Evolutionary conservation across 2,888 invertebrate species (phyloP), one percentile per base, ranked within the genome.

Genomic region (Liodrosophila aerea): DNA sequence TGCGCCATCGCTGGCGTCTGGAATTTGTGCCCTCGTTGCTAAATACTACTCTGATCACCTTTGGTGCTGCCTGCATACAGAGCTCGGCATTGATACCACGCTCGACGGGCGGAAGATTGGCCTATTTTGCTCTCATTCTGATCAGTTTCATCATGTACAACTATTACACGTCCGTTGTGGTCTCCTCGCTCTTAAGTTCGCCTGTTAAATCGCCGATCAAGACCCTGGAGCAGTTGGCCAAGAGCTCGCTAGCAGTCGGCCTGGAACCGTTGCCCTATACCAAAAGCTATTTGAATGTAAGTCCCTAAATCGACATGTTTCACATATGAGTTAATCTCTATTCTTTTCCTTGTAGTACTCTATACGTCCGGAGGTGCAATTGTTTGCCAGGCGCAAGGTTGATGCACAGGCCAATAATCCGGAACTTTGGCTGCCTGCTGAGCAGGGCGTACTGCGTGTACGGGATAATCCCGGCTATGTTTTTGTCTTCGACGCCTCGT

Each of bases 141-240:
- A 78, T 89, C 4, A 87, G 91, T 2, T 91, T 91, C 73, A 90
- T 92, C 53, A 87, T 93, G 50, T 93, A 93, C 76, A 92, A 93
- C 9, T 92, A 93, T 9, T 93, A 93, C 75, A 92, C 93, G 0
- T 93, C 93, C 0, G 92, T 92, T 74, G 92, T 93, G 54, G 93
- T 93, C 0, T 92, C 92, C 0, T 89, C 93, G n/a, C 87, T 93
- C 9, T 91, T 93, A 57, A 92, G 92, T 0, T 91, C 93, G 0
- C 92, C 92, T 0, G 88, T 91, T 1, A 92, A 91, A 49, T 88
- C 90, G 0, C 69, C 76, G 43, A 92, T 93, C 9, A 91, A 89
- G 36, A 92, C 91, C 0, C 52, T 92, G 12, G 83, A 88, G 0
- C 92, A 92, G 70, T 86, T 93, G 60, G 87, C 92, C 0, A 88